Evolutionary conservation across 2,888 invertebrate species (phyloP).

Genomic region (Tinea semifulvella): DNA sequence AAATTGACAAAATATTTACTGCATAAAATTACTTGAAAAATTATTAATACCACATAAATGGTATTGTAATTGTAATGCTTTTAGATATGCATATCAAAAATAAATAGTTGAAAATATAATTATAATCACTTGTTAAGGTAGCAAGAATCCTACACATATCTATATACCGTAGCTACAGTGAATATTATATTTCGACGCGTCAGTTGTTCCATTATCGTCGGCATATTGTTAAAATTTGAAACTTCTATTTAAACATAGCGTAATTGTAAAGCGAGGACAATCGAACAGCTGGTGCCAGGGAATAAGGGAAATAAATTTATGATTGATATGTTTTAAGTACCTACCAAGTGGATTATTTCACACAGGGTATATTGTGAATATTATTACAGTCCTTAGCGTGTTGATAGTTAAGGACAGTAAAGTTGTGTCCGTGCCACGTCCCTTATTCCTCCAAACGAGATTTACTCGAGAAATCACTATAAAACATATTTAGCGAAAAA

Average conservation of each 20-base stretch:
- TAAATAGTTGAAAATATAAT: not conserved
- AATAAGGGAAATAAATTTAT: slow-evolving; percentile 56
- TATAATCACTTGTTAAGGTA: not conserved
- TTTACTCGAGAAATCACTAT: not conserved
- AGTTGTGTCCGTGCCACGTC: slow-evolving; percentile 49
- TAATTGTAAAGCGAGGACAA: not conserved
- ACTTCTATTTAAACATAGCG: not conserved
- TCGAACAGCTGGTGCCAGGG: slow-evolving; percentile 25
- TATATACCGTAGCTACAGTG: slow-evolving; percentile 3
- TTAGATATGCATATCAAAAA: slow-evolving; percentile 8
- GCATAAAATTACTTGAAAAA: not conserved
- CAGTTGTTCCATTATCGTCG: not conserved
- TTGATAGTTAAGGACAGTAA: slow-evolving; percentile 27
- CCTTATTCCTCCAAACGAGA: slow-evolving; percentile 52
- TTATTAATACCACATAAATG: no score
- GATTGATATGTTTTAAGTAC: slow-evolving; percentile 53
- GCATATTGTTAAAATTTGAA: not conserved
- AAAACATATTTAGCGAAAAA: slow-evolving; percentile 32
- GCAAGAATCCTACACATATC: not conserved
- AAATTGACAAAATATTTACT: not conserved
- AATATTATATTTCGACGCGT: not conserved
- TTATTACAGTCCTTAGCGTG: slow-evolving; percentile 32
- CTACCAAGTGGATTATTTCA: slow-evolving; percentile 52
- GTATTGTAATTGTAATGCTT: no score
- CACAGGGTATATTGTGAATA: slow-evolving; percentile 62